These are phyloP conservation scores for Metellina segmentata DNA, from an alignment of 2,888 invertebrate species.

Conservation along the genomic window DNA sequence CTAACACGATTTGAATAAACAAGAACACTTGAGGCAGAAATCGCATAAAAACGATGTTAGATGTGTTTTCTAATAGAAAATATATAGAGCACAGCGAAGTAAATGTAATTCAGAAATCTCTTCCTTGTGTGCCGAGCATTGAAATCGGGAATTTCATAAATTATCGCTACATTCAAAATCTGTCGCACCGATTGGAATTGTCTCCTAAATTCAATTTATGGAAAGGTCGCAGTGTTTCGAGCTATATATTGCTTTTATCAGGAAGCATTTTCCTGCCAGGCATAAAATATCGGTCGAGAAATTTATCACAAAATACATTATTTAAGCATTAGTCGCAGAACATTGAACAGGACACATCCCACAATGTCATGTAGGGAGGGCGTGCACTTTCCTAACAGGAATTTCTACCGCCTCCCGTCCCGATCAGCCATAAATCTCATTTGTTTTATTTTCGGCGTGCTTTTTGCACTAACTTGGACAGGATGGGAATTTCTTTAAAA, in stretches of 20 bases:
- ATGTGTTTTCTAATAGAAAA: too few relatives aligned
- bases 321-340: constrained; percentile 62
- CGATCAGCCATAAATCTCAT: constrained; percentile 49
- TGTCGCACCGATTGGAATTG: constrained; percentile 1
- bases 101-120: too few relatives aligned
- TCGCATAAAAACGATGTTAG: too few relatives aligned
- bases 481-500: constrained; percentile 15
- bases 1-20: too few relatives aligned
- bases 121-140: too few relatives aligned
- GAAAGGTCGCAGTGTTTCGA: constrained; percentile 27
- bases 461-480: constrained; percentile 11
- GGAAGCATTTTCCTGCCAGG: constrained; percentile 39
- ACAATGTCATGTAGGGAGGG: constrained; percentile 30
- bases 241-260: constrained; percentile 56
- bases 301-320: constrained; percentile 55
- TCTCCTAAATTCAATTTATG: constrained; percentile 52
- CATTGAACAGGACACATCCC: constrained; percentile 54
- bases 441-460: constrained; percentile 17
- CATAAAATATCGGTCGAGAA: constrained; percentile 57
- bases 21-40: too few relatives aligned
- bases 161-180: too few relatives aligned
- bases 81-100: too few relatives aligned
- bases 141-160: too few relatives aligned
- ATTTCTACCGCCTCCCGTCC: constrained; percentile 11
- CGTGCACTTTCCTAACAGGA: constrained; percentile 31